Percentiles rank a stretch among this genome's conserved stretches.
Conservation (phyloP, 2,797 vertebrate species). For the Notamacropus eugenii region DNA sequence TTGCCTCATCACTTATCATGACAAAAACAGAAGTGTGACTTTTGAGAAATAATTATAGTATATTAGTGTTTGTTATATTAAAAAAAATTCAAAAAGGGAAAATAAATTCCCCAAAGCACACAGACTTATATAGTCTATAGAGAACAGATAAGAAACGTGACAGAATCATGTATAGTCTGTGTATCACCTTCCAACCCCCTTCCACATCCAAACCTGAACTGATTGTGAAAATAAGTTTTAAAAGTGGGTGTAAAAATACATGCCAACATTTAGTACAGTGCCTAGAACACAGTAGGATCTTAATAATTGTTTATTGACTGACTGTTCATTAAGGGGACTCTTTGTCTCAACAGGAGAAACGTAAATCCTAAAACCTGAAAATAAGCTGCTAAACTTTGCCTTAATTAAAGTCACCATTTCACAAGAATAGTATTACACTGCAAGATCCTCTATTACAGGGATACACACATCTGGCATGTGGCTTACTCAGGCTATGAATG, state of each 20-base stretch:
- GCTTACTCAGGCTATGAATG: not conserved
- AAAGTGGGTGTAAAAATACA: not conserved
- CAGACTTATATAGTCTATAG: not conserved
- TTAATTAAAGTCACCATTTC: not conserved
- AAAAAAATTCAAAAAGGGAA: not conserved
- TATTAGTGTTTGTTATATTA: not conserved
- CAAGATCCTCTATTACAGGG: not conserved
- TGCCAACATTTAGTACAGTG: not conserved
- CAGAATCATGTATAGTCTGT: not conserved
- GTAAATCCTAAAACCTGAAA: slow-evolving; percentile 10
- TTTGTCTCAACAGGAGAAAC: not conserved
- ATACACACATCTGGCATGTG: not conserved
- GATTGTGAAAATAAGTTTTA: not conserved
- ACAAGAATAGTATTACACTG: not conserved
- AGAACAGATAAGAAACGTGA: not conserved
- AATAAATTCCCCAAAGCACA: not conserved
- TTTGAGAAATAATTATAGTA: not conserved
- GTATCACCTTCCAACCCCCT: not conserved
- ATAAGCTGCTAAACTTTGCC: not conserved
- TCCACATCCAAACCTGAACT: not conserved
- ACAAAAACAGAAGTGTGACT: not conserved
- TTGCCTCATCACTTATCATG: not conserved
- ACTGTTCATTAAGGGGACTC: not conserved
- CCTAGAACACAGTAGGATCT: not conserved
- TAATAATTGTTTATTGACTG: not conserved